Evolutionary conservation across 2,113 vertebrate genomes (phyloP).

Genomic region (Lutjanus erythropterus): DNA sequence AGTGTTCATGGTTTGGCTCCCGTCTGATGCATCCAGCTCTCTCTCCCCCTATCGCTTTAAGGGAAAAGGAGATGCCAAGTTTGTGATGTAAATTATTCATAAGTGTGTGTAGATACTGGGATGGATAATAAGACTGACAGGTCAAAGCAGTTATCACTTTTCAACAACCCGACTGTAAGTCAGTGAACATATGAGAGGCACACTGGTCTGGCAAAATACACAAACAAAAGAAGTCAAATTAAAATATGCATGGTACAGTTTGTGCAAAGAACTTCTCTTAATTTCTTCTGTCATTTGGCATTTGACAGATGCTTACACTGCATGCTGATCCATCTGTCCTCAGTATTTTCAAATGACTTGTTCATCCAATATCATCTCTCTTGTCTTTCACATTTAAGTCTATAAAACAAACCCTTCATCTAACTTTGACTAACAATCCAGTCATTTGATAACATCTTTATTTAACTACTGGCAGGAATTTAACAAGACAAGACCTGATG

Average conservation of each 20-base stretch:
- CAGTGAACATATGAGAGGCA: neutral
- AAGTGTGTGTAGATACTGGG: neutral
- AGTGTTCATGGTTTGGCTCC: no score
- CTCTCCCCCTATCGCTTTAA: no score
- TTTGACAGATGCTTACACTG: neutral
- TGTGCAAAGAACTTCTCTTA: neutral
- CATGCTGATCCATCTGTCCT: constrained; percentile 19
- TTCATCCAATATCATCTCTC: neutral
- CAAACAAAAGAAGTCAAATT: constrained; percentile 8
- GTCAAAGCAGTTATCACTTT: neutral
- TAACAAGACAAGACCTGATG: neutral
- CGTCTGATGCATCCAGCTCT: no score
- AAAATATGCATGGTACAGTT: neutral
- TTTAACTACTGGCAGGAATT: neutral
- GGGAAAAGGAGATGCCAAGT: neutral
- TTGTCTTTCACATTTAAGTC: neutral
- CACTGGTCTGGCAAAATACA: neutral
- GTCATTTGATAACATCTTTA: constrained; percentile 5
- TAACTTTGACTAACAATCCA: neutral
- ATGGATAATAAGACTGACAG: neutral
- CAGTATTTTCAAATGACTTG: neutral
- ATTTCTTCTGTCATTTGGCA: neutral
- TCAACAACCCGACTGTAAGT: neutral
- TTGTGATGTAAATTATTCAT: neutral
- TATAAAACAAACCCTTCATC: neutral